Evolutionary conservation across 2,797 vertebrate species (phyloP).

Genomic region (Takifugu rubripes): DNA sequence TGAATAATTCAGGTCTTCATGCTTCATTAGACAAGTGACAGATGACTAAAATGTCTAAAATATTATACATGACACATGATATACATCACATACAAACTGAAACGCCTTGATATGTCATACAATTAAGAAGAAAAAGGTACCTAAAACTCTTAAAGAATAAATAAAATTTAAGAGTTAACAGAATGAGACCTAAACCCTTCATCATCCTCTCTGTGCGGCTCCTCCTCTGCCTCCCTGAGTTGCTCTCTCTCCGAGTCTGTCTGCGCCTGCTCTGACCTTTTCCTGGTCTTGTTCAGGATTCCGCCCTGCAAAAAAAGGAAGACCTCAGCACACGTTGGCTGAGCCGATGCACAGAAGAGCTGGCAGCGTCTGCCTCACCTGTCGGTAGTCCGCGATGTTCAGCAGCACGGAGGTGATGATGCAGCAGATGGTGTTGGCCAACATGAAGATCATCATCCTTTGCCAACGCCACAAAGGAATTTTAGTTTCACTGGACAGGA

Average conservation of each 20-base stretch:
- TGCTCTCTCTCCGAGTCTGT: slow-evolving; percentile 60
- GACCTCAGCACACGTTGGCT: background rate
- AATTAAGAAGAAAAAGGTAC: background rate
- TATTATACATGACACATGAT: too few species aligned
- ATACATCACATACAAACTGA: too few species aligned
- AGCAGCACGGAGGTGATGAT: slow-evolving; percentile 74
- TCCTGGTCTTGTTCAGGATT: slow-evolving; percentile 79
- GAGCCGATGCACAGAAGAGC: rapidly evolving
- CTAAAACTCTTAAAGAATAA: background rate
- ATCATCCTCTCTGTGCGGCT: slow-evolving; percentile 34
- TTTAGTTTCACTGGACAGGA: slow-evolving; percentile 72
- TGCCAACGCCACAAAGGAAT: slow-evolving; percentile 83
- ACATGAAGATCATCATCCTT: slow-evolving; percentile 84
- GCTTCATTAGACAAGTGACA: too few species aligned
- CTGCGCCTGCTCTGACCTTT: slow-evolving; percentile 47
- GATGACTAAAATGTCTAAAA: too few species aligned
- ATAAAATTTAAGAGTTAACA: slow-evolving; percentile 46
- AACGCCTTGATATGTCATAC: too few species aligned
- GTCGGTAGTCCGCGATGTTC: slow-evolving; percentile 77
- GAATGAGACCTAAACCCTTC: slow-evolving; percentile 23
- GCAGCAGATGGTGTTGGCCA: slow-evolving; percentile 80
- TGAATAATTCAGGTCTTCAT: too few species aligned
- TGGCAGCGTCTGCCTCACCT: slow-evolving; percentile 57
- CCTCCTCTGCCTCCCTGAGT: slow-evolving; percentile 53
- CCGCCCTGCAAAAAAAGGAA: slow-evolving; percentile 67